Conservation (phyloP, 2,113 vertebrate genomes). For the Macheiramphus alcinus region DNA sequence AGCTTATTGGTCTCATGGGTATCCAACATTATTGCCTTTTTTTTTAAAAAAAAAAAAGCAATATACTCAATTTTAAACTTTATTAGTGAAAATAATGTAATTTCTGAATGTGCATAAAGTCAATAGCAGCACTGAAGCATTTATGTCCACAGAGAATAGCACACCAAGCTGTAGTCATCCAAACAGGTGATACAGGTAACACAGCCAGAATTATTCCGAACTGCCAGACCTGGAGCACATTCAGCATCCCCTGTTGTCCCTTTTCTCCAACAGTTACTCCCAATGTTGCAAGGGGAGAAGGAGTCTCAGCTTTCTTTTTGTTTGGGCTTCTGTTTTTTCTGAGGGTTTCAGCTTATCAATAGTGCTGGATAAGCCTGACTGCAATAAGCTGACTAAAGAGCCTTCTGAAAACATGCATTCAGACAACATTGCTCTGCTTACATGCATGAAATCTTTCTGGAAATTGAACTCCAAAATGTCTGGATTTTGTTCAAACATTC, state of each 20-base stretch:
- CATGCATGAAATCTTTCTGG: not conserved
- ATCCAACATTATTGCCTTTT: not conserved
- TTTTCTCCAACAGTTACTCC: not conserved
- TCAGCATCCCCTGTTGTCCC: not conserved
- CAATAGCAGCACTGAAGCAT: not conserved
- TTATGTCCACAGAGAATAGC: not conserved
- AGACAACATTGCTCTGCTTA: not conserved
- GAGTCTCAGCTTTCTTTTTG: not conserved
- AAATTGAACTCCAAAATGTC: not conserved
- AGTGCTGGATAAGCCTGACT: not conserved
- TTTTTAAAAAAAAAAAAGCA: not conserved
- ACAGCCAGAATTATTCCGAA: not conserved
- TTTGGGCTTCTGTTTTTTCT: not conserved
- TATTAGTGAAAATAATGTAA: too few species aligned
- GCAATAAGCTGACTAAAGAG: not conserved
- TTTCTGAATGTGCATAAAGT: not conserved
- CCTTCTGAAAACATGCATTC: not conserved
- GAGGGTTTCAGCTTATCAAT: not conserved
- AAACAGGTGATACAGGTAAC: not conserved
- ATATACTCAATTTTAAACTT: not conserved
- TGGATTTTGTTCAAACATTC: not conserved
- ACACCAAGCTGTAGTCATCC: not conserved
- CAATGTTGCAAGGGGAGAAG: not conserved
- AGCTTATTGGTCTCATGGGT: not conserved
- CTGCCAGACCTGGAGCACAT: not conserved